Percentiles rank a stretch among this genome's conserved stretches.
Evolutionary conservation across 2,113 vertebrate species (phyloP).

Genomic region (Phoenicopterus ruber): DNA sequence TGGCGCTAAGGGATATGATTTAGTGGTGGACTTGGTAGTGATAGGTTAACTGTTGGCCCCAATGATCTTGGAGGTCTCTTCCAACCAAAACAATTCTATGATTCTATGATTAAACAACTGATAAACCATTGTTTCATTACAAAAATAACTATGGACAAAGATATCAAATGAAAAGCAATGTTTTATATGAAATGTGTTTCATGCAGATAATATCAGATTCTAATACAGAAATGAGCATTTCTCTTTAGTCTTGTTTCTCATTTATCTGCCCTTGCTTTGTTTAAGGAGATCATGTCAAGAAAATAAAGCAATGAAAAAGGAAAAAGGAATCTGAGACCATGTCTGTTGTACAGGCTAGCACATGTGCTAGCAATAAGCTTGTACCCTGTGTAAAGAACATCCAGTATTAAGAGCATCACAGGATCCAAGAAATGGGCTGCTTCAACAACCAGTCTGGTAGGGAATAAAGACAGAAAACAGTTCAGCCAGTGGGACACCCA

Average conservation of each 20-base stretch:
- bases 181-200: background rate
- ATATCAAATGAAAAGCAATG: background rate
- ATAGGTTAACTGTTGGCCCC: no score
- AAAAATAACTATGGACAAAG: background rate
- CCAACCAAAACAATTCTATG: no score
- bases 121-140: background rate
- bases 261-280: background rate
- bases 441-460: background rate
- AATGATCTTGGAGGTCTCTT: no score
- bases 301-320: background rate
- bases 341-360: background rate
- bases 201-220: background rate
- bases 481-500: background rate
- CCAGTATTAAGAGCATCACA: background rate
- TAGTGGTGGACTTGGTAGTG: no score
- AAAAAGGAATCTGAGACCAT: background rate
- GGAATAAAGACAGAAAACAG: background rate
- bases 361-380: background rate
- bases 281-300: background rate
- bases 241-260: background rate
- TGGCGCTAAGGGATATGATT: no score
- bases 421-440: background rate
- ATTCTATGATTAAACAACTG: conserved; percentile 29
- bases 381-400: background rate
- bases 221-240: background rate